Conservation (phyloP, 2,888 invertebrate species). For the Leucoptera coffeella region DNA sequence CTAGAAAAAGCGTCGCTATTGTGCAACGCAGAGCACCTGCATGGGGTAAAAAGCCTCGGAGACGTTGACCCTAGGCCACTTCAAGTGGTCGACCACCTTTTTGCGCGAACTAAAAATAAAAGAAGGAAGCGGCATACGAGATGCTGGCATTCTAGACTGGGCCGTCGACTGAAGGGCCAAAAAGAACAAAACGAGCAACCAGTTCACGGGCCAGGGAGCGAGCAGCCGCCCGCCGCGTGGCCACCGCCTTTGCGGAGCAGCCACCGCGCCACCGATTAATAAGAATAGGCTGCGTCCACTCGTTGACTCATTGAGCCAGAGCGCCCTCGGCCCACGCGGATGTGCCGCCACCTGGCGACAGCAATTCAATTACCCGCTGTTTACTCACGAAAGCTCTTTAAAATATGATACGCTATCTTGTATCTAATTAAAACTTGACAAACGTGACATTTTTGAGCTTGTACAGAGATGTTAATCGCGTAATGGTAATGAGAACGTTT, state of each 20-base stretch:
- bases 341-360: too few species aligned
- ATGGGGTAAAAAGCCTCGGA: constrained; percentile 36
- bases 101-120: constrained; percentile 41
- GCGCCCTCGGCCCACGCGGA: too few species aligned
- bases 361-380: too few species aligned
- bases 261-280: too few species aligned
- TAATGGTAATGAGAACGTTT: too few species aligned
- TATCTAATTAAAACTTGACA: too few species aligned
- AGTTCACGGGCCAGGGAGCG: constrained; percentile 26
- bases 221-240: constrained; percentile 6
- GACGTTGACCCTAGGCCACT: constrained; percentile 41
- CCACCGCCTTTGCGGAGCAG: too few species aligned
- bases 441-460: too few species aligned
- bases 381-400: too few species aligned
- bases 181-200: constrained; percentile 27
- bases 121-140: constrained; percentile 28
- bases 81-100: constrained; percentile 38
- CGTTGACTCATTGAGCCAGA: constrained; percentile 17
- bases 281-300: constrained; percentile 13
- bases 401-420: too few species aligned
- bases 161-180: constrained; percentile 16
- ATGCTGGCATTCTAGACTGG: constrained; percentile 31
- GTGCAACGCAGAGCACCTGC: constrained; percentile 35
- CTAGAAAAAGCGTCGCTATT: constrained; percentile 32
- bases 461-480: too few species aligned